Percentiles rank a stretch among this genome's conserved stretches.
Evolutionary conservation across 2,797 vertebrate genomes (phyloP).

Genomic region (Aeoliscus strigatus): DNA sequence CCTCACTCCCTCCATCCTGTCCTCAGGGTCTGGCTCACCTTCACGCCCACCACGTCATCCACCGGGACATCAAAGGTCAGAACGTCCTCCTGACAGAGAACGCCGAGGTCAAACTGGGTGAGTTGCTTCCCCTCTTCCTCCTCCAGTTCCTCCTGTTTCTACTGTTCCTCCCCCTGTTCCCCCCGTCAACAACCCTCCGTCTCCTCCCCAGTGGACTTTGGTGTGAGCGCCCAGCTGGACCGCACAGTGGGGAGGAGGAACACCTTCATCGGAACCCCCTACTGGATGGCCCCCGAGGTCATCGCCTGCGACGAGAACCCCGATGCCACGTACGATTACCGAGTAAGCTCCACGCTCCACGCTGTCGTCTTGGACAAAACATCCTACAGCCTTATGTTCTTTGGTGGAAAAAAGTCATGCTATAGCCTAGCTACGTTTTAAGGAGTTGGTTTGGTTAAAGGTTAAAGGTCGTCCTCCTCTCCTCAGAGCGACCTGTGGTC

Average conservation of each 20-base stretch:
- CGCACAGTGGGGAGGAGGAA: constrained; percentile 88
- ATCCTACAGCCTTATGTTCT: no score
- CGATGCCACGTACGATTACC: constrained; percentile 91
- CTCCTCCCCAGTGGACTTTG: constrained; percentile 86
- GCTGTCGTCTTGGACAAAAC: background rate
- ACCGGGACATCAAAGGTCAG: constrained; percentile 98
- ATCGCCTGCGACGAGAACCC: constrained; percentile 96
- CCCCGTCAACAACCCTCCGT: constrained; percentile 11
- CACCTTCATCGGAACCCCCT: constrained; percentile 96
- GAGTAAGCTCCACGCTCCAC: constrained; percentile 82
- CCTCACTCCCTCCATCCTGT: no score
- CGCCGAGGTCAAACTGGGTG: constrained; percentile 96
- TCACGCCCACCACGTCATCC: constrained; percentile 98
- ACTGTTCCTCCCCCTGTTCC: background rate
- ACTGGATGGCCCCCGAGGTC: constrained; percentile 98
- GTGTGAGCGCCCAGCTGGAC: constrained; percentile 92
- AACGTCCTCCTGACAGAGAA: constrained; percentile 96
- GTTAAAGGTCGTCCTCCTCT: no score
- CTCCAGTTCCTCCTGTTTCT: constrained; percentile 43
- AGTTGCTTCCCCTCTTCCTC: constrained; percentile 45
- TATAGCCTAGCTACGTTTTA: no score
- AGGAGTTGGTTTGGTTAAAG: no score
- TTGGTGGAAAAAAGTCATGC: no score
- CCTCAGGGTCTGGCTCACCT: constrained; percentile 93
- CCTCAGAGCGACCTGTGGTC: constrained; percentile 99